Percentiles rank a stretch among this genome's conserved stretches.
Conservation (phyloP, 2,113 vertebrate species). For the Zapornia atra region DNA sequence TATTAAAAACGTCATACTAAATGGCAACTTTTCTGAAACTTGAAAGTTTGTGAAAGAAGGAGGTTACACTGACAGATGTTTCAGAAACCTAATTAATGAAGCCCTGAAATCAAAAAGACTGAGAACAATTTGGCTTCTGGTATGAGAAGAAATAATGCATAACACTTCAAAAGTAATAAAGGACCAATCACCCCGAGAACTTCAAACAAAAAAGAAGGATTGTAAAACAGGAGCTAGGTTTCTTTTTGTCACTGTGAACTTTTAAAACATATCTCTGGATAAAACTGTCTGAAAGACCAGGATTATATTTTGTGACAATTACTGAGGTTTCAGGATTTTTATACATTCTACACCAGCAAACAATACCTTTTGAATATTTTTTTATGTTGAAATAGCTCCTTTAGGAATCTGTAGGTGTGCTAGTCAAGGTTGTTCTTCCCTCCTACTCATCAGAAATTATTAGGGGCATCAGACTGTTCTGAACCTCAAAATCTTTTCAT, state of each 20-base stretch:
- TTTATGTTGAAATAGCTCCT: neutral
- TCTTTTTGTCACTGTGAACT: constrained; percentile 1
- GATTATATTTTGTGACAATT: neutral
- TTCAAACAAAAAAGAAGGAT: neutral
- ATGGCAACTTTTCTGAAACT: constrained; percentile 5
- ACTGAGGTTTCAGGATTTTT: constrained; percentile 2
- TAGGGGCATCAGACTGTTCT: neutral
- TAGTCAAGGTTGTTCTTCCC: neutral
- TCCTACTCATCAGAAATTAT: neutral
- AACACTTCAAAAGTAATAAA: constrained; percentile 24
- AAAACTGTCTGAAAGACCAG: neutral
- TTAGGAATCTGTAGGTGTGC: neutral
- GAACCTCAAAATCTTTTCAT: neutral
- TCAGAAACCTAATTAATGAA: constrained; percentile 44
- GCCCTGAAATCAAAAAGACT: constrained; percentile 8
- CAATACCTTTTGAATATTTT: neutral
- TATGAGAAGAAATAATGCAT: neutral
- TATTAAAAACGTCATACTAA: constrained; percentile 37
- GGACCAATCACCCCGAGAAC: neutral
- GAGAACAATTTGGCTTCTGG: neutral
- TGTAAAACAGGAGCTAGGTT: neutral
- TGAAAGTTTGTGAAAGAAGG: constrained; percentile 26
- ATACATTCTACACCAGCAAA: neutral
- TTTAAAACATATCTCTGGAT: neutral
- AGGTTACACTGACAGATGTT: constrained; percentile 37